Evolutionary conservation across 2,113 vertebrate genomes (phyloP), one percentile per base, ranked within the genome.

Genomic region (Lates calcarifer): DNA sequence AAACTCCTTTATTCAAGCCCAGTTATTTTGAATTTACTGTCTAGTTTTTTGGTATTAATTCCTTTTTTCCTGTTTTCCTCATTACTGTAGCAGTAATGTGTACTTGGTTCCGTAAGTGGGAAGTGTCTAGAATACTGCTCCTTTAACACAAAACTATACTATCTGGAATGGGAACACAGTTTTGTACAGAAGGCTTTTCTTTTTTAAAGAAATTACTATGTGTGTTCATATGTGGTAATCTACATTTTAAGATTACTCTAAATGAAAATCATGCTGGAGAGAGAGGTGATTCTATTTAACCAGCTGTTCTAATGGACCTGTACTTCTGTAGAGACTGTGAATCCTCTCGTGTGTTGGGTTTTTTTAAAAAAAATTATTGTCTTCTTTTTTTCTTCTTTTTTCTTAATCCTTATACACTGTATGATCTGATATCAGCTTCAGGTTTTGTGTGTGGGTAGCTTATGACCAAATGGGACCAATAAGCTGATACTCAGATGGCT

Each of bases 261-360:
- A 81, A 84, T 82, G 43, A 37, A 87, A 62, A 78, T 49, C 5
- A 76, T 91, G 91, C 89, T 91, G 86, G 89, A 84, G 43, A 81
- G 66, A 81, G 51, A 68, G 7, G 6, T 53, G 43, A 71, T 56
- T 82, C 31, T 82, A 17, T 87, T 84, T 31, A 51, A 84, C 43
- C 65, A 73, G 37, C 53, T 80, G 17, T 65, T 79, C 1, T 58
- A 28, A 62, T 43, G 47, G 49, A 61, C 72, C 26, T 75, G 28
- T 71, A 56, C 35, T 47, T 56, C 45, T 68, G 37, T 61, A 43
- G 47, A 74, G 24, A 90, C 89, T 82, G 83, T 89, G 84, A 89
- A 82, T 82, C 14, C 14, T 66, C 33, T 64, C 55, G 81, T 45
- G 35, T 70, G 15, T 75, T 83, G 18, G 11, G 14, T 73, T 58